Evolutionary conservation across 2,113 vertebrate genomes (phyloP).

Genomic region (Sceloporus undulatus): DNA sequence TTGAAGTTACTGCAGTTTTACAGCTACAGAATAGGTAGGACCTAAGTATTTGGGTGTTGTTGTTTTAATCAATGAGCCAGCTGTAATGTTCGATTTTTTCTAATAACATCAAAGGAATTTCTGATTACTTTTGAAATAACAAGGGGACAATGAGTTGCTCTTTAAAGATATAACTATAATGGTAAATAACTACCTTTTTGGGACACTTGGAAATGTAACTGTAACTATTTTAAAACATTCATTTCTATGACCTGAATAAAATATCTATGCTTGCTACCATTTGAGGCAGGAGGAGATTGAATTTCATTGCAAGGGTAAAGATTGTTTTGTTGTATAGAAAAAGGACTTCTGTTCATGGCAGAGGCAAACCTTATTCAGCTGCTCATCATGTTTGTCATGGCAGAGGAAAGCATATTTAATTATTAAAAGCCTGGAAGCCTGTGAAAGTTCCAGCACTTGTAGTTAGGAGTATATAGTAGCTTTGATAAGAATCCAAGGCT

Average conservation of each 20-base stretch:
- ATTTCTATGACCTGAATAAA: background rate
- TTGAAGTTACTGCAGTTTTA: too few species aligned
- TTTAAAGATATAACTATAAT: too few species aligned
- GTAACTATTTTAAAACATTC: too few species aligned
- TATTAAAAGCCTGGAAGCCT: slow-evolving; percentile 62
- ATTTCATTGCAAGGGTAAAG: slow-evolving; percentile 6
- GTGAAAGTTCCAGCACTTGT: slow-evolving; percentile 53
- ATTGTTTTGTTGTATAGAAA: background rate
- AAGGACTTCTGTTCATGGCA: slow-evolving; percentile 12
- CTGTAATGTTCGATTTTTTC: too few species aligned
- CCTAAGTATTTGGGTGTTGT: too few species aligned
- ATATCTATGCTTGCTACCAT: slow-evolving; percentile 11
- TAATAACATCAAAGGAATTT: too few species aligned
- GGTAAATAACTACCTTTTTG: too few species aligned
- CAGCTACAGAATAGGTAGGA: too few species aligned
- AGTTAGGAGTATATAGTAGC: background rate
- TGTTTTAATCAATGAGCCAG: too few species aligned
- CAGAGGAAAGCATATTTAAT: slow-evolving; percentile 58
- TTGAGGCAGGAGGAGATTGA: background rate
- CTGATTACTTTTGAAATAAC: too few species aligned
- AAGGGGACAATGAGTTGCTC: too few species aligned
- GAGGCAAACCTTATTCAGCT: slow-evolving; percentile 38
- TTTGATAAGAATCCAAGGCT: background rate
- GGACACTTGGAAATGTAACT: too few species aligned
- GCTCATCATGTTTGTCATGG: background rate